phyloP scores from a whole-genome alignment of 1,140 invertebrate genomes.

The Limonius californicus region DNA sequence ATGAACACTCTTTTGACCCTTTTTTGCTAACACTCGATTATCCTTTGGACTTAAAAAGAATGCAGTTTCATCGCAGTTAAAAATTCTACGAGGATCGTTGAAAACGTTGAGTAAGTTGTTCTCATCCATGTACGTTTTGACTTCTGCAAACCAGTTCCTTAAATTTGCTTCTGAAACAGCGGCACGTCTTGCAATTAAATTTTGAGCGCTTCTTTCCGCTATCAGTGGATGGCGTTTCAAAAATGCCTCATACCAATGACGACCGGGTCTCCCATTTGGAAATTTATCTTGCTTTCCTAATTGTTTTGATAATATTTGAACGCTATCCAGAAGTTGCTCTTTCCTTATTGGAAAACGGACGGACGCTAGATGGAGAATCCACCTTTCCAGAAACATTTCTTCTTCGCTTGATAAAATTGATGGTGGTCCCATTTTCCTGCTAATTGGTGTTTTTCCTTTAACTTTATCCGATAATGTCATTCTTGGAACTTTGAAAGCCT shows the following conservation, averaged over 20 bases:
- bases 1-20: slow-evolving; percentile 38
- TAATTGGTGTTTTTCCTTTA: not conserved
- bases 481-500: too few species aligned
- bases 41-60: slow-evolving; percentile 40
- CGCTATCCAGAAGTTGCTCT: slow-evolving; percentile 41
- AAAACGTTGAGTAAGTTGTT: slow-evolving; percentile 24
- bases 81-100: slow-evolving; percentile 33
- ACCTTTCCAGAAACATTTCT: not conserved
- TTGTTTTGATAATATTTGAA: slow-evolving; percentile 41
- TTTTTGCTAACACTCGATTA: slow-evolving; percentile 33
- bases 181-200: too few species aligned
- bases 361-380: not conserved
- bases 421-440: not conserved
- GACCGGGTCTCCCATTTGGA: slow-evolving; percentile 34
- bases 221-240: slow-evolving; percentile 35
- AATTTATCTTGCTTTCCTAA: slow-evolving; percentile 38
- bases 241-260: slow-evolving; percentile 37
- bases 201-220: slow-evolving; percentile 29
- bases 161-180: not conserved
- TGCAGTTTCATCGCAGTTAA: slow-evolving; percentile 44
- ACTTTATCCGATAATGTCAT: too few species aligned
- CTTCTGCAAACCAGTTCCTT: slow-evolving; percentile 32
- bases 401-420: not conserved
- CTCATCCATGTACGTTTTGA: slow-evolving; percentile 24
- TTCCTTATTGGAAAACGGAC: slow-evolving; percentile 39